Percentiles rank a stretch among this genome's conserved stretches.
Conservation (phyloP, 2,113 vertebrate genomes). For the Aptenodytes patagonicus region DNA sequence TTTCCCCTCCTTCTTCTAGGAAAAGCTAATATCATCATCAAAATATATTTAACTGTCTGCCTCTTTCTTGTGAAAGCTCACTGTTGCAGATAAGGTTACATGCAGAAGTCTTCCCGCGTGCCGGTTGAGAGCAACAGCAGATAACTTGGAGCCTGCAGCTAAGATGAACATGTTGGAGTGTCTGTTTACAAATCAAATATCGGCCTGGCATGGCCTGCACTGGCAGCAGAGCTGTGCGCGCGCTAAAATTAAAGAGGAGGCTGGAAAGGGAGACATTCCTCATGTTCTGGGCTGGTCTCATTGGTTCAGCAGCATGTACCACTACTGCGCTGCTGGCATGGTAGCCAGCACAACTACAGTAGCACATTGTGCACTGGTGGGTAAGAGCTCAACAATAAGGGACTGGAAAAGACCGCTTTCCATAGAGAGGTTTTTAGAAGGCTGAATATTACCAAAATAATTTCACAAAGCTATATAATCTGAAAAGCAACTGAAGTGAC, state of each 20-base stretch:
- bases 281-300: not conserved
- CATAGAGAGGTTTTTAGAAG: slow-evolving; percentile 12
- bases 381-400: not conserved
- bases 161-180: slow-evolving; percentile 23
- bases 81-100: fast-evolving
- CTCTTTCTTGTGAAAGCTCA: not conserved
- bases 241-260: slow-evolving; percentile 57
- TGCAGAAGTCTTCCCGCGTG: not conserved
- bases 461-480: slow-evolving; percentile 27
- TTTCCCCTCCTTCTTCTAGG: not conserved
- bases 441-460: slow-evolving; percentile 33
- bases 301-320: not conserved
- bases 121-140: not conserved
- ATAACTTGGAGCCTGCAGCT: not conserved
- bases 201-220: slow-evolving; percentile 24
- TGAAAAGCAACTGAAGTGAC: slow-evolving; percentile 18
- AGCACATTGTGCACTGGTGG: not conserved
- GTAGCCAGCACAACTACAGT: not conserved
- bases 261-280: slow-evolving; percentile 41
- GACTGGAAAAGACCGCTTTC: not conserved
- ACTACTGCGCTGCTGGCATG: not conserved
- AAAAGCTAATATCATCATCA: not conserved
- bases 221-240: not conserved
- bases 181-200: slow-evolving; percentile 54
- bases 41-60: not conserved